These are phyloP conservation scores for Zaprionus taronus DNA, from an alignment of 1,140 invertebrate genomes.

Conservation along the genomic window DNA sequence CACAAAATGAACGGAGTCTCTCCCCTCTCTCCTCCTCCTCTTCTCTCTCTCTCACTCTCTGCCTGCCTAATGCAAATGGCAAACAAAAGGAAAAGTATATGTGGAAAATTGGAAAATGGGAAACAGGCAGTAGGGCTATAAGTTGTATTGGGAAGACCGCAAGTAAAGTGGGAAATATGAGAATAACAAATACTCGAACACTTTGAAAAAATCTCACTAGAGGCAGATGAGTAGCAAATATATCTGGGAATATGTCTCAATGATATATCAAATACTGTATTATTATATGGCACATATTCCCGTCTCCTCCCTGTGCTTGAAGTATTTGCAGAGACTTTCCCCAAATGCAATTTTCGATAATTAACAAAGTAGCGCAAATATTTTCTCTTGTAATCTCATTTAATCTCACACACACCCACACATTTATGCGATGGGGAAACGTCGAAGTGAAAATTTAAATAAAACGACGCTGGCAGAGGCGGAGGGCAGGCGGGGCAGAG, in stretches of 20 bases:
- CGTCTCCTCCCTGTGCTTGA: background rate
- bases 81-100: conserved; percentile 30
- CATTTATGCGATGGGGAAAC: background rate
- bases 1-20: conserved; percentile 2
- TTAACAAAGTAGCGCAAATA: conserved; percentile 2
- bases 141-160: background rate
- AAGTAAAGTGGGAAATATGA: background rate
- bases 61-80: conserved; percentile 20
- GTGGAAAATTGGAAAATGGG: conserved; percentile 5
- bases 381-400: background rate
- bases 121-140: background rate
- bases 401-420: background rate
- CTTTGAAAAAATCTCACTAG: conserved; percentile 45
- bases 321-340: background rate
- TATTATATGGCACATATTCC: background rate
- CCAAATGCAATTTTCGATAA: background rate
- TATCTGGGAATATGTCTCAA: too few species aligned
- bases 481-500: conserved; percentile 18
- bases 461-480: conserved; percentile 24
- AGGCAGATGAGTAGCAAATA: background rate
- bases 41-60: background rate
- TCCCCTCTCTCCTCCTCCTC: background rate
- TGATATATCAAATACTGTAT: too few species aligned
- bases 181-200: conserved; percentile 4
- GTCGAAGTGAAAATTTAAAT: conserved; percentile 43